A percentile compares a stretch with the other conserved stretches of the same genome.
These are phyloP conservation scores for Hippopotamyrus pictus DNA, from an alignment of 2,797 vertebrate species.

Conservation along the genomic window DNA sequence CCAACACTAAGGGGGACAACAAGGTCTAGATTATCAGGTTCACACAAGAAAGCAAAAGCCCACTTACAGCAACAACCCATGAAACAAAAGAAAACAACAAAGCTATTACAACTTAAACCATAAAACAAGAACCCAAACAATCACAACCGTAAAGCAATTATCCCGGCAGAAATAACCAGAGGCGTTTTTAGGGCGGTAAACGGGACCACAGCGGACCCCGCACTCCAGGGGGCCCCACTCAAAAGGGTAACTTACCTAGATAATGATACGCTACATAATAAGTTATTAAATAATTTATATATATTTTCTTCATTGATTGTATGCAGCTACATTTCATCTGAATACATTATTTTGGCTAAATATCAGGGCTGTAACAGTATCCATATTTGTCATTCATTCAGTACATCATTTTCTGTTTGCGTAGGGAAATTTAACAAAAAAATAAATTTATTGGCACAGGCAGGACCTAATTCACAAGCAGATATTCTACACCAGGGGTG, in stretches of 20 bases:
- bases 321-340: not conserved
- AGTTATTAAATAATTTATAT: not conserved
- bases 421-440: not conserved
- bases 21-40: not conserved
- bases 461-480: not conserved
- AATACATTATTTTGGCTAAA: not conserved
- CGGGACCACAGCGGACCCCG: not conserved
- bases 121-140: not conserved
- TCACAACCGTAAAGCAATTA: not conserved
- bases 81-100: not conserved
- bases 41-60: not conserved
- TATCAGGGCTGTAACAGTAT: not conserved
- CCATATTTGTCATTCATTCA: not conserved
- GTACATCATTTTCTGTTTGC: not conserved
- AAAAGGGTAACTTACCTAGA: not conserved
- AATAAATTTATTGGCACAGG: not conserved
- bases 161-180: not conserved
- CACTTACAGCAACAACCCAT: not conserved
- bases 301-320: not conserved
- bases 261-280: not conserved
- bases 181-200: not conserved
- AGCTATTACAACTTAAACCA: not conserved
- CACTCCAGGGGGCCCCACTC: not conserved
- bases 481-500: not conserved
- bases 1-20: not conserved